Evolutionary conservation across 2,888 invertebrate species (phyloP).

Genomic region (Muscina levida): DNA sequence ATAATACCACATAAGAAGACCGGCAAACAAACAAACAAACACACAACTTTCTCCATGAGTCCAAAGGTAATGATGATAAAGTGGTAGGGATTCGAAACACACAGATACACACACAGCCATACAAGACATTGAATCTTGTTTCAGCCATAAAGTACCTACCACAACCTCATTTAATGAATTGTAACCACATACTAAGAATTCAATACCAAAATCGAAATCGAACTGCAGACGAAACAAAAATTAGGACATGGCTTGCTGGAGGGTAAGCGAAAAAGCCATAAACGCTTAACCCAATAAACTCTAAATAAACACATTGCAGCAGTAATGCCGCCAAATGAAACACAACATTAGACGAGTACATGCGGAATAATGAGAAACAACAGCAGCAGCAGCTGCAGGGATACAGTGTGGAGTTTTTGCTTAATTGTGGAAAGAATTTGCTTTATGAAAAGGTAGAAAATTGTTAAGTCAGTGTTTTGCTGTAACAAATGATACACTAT

Average conservation of each 20-base stretch:
- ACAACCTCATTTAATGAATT: conserved; percentile 34
- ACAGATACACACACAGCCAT: too few relatives aligned
- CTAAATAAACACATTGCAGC: conserved; percentile 49
- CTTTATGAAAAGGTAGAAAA: too few relatives aligned
- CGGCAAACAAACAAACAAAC: not conserved
- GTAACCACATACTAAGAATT: conserved; percentile 26
- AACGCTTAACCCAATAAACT: conserved; percentile 52
- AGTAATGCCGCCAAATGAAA: conserved; percentile 18
- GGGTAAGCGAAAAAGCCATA: conserved; percentile 10
- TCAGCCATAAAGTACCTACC: not conserved
- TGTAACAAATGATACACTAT: too few relatives aligned
- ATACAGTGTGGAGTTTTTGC: too few relatives aligned
- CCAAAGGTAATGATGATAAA: not conserved
- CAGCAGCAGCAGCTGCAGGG: not conserved
- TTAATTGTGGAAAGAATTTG: too few relatives aligned
- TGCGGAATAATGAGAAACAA: conserved; percentile 5
- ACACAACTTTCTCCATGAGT: not conserved
- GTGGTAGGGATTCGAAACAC: not conserved
- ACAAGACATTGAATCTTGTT: not conserved
- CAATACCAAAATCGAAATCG: conserved; percentile 50
- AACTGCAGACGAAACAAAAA: too few relatives aligned
- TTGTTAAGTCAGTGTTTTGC: too few relatives aligned
- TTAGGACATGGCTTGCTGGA: not conserved
- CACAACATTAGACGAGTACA: conserved; percentile 1
- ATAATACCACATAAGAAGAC: conserved; percentile 45